Evolutionary conservation across 2,888 invertebrate genomes (phyloP).

Genomic region (Polyommatus icarus): DNA sequence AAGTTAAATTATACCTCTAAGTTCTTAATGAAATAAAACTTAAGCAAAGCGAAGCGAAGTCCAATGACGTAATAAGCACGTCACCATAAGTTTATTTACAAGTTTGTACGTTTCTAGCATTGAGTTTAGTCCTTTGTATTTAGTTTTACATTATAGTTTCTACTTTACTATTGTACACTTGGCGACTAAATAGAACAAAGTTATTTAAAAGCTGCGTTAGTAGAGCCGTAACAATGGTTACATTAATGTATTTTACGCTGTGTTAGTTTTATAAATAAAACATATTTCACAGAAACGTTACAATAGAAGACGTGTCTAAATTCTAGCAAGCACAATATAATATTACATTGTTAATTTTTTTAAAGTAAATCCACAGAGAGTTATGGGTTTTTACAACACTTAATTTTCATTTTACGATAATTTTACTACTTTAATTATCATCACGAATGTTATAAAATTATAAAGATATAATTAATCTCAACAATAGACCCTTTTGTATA

Average conservation of each 20-base stretch:
- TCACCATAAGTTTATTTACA: neutral
- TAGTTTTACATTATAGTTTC: neutral
- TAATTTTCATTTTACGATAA: no score
- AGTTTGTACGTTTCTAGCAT: neutral
- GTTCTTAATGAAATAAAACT: neutral
- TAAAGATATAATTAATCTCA: neutral
- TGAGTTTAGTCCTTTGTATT: conserved; percentile 17
- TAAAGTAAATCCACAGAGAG: neutral
- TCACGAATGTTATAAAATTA: neutral
- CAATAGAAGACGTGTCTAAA: neutral
- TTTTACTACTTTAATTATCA: neutral
- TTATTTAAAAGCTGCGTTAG: conserved; percentile 10
- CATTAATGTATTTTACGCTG: conserved; percentile 14
- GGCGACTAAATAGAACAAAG: conserved; percentile 5
- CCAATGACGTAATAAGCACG: neutral
- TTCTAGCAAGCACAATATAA: neutral
- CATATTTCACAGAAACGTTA: neutral
- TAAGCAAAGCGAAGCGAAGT: neutral
- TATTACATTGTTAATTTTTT: neutral
- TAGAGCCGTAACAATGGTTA: conserved; percentile 15
- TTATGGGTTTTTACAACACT: neutral
- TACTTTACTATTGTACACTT: conserved; percentile 9
- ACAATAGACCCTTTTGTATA: neutral
- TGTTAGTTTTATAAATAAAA: conserved; percentile 7
- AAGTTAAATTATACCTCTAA: no score